Base-by-base conservation (phyloP, 2,797 vertebrate species). In the Corythornis leucogaster region DNA sequence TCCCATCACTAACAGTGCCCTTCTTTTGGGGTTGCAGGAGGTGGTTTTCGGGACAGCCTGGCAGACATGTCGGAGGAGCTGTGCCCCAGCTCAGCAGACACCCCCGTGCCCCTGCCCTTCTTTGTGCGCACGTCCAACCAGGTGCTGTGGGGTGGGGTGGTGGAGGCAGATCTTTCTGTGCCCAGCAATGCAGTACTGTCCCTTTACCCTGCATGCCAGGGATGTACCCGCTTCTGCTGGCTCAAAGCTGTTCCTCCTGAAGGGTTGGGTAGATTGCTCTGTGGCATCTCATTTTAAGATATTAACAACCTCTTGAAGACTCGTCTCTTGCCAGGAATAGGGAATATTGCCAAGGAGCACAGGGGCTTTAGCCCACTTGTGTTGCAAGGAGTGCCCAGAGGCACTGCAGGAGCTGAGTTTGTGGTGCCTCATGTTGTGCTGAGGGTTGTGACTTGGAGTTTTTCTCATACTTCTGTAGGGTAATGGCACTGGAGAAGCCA, bases 11-110 rank as follows among this genome's bases (percentile, higher is more conserved):
- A n/a, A 96, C 86, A 87, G 55, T 30, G 14, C 15, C 30, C 21
- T 70, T 91, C 30, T 89, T 86, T 79, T 87, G 82, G 85, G 62
- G 30, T 95, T 96, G 73, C 95, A 99, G 98, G 98, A 51, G 99
- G 99, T 2, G 99, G 99, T 48, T 99, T 99, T 96, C 98, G 99
- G 73, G 99, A 99, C 96, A 99, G 99, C 94, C 98, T 99, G 90
- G 98, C 99, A 0, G 99, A 99, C 97, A 99, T 99, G 98, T 99
- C 99, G 3, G 99, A 99, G 96, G 99, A 99, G 96, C 98, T 99
- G 43, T 99, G 99, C 87, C 99, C 99, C 80, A 99, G 99, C 96
- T 99, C 99, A 2, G 98, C 98, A 1, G 99, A 99, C 94, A 99
- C 98, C 48, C 98, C 98, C 0, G 98, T 99, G 95, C 99, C 99